Evolutionary conservation across 2,888 invertebrate species (phyloP).

Genomic region (Polydrusus cervinus): DNA sequence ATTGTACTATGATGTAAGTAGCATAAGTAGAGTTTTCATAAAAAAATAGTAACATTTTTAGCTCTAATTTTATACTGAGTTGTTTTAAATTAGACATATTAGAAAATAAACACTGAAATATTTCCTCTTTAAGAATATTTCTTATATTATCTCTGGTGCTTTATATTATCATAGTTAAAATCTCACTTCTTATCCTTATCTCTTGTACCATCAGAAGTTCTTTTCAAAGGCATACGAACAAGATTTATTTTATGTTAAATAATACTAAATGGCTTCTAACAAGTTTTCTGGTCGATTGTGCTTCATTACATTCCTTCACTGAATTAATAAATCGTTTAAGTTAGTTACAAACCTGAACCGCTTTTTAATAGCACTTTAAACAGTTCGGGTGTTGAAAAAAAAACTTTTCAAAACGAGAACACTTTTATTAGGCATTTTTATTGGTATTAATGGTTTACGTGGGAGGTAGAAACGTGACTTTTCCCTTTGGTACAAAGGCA

Average conservation of each 20-base stretch:
- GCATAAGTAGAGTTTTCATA: too few species aligned
- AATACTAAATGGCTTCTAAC: slow-evolving; percentile 38
- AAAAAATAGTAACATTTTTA: too few species aligned
- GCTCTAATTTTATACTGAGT: too few species aligned
- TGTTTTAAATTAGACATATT: neutral
- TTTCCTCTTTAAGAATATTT: too few species aligned
- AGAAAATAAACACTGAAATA: too few species aligned
- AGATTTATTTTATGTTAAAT: slow-evolving; percentile 46
- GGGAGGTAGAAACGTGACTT: slow-evolving; percentile 51
- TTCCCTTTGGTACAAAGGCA: slow-evolving; percentile 21
- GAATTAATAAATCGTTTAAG: slow-evolving; percentile 51
- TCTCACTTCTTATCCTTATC: slow-evolving; percentile 1
- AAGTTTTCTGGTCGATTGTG: slow-evolving; percentile 41
- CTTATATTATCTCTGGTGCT: neutral
- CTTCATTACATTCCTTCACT: slow-evolving; percentile 50
- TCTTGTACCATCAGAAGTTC: slow-evolving; percentile 20
- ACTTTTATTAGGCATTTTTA: slow-evolving; percentile 34
- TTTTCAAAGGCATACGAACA: slow-evolving; percentile 26
- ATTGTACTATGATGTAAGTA: too few species aligned
- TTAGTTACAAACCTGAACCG: slow-evolving; percentile 42
- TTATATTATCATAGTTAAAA: slow-evolving; percentile 7
- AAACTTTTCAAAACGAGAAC: slow-evolving; percentile 24
- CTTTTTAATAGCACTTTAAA: slow-evolving; percentile 43
- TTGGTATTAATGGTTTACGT: slow-evolving; percentile 38
- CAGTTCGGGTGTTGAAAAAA: slow-evolving; percentile 38